Evolutionary conservation across 1,140 invertebrate species (phyloP).

Genomic region (Ceratina calcarata): DNA sequence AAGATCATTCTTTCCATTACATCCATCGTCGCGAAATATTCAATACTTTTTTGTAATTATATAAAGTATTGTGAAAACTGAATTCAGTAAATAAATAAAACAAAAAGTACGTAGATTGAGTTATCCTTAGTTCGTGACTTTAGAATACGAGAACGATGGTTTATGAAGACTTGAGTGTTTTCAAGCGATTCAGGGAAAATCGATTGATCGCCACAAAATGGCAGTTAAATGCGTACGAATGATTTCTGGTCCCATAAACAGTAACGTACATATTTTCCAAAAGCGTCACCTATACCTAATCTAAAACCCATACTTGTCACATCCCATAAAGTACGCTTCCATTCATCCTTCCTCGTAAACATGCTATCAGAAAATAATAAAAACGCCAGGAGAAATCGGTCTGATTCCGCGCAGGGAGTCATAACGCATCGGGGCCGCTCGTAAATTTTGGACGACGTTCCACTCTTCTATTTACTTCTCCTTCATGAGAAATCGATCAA

Average conservation of each 20-base stretch:
- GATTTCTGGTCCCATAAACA: slow-evolving; percentile 37
- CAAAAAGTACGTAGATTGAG: neutral
- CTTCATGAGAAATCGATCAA: slow-evolving; percentile 54
- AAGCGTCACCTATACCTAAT: slow-evolving; percentile 69
- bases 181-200: neutral
- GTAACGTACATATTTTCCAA: slow-evolving; percentile 47
- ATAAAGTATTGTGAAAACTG: neutral
- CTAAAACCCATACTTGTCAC: slow-evolving; percentile 75
- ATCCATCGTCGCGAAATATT: too few relatives aligned
- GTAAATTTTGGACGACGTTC: slow-evolving; percentile 72
- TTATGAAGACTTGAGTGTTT: neutral
- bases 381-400: slow-evolving; percentile 67
- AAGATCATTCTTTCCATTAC: too few relatives aligned
- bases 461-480: slow-evolving; percentile 70
- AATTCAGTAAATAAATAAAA: neutral
- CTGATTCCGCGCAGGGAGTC: slow-evolving; percentile 55
- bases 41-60: too few relatives aligned
- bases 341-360: slow-evolving; percentile 70
- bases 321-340: slow-evolving; percentile 74
- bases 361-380: slow-evolving; percentile 76
- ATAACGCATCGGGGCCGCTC: slow-evolving; percentile 64
- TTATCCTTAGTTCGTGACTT: neutral
- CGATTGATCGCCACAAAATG: slow-evolving; percentile 5
- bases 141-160: neutral
- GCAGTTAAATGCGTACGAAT: slow-evolving; percentile 19